phyloP scores from a whole-genome alignment of 1,140 invertebrate species.

The Rhagoletis zephyria region DNA sequence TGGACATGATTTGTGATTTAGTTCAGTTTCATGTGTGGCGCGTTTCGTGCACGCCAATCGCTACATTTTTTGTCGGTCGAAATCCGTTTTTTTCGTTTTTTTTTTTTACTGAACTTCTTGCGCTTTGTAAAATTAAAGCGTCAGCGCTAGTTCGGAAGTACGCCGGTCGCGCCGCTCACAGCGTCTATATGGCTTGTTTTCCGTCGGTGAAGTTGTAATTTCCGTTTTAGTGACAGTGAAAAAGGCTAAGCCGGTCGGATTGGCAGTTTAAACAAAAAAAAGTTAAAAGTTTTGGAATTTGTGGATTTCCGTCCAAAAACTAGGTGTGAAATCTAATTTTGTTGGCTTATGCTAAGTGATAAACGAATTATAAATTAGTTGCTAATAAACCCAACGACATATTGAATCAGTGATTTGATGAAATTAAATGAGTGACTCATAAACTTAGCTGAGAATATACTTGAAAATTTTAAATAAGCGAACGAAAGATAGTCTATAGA shows the following conservation, averaged over 20 bases:
- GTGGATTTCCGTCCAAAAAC: neutral
- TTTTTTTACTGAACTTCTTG: constrained; percentile 40
- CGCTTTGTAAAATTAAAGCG: constrained; percentile 44
- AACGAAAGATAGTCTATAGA: no score
- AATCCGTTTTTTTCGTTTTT: constrained; percentile 58
- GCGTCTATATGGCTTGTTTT: neutral
- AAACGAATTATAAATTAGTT: neutral
- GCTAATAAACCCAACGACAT: no score
- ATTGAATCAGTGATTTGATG: no score
- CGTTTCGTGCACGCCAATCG: constrained; percentile 70
- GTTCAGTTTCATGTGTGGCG: constrained; percentile 73
- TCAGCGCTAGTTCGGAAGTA: constrained; percentile 30
- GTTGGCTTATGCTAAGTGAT: neutral
- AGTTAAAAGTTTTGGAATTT: neutral
- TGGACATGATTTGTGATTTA: constrained; percentile 73
- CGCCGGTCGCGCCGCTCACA: constrained; percentile 27
- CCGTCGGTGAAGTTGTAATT: constrained; percentile 25
- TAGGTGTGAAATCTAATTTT: neutral
- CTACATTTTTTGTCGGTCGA: constrained; percentile 65
- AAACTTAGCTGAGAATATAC: no score
- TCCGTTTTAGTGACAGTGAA: constrained; percentile 20
- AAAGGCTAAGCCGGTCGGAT: constrained; percentile 1
- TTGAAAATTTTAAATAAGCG: no score
- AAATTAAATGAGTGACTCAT: no score
- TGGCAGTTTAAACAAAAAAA: neutral